Percentiles rank a stretch among this genome's conserved stretches.
These are phyloP conservation scores for Parapristionchus giblindavisi DNA, from an alignment of 2,888 invertebrate species.

Conservation along the genomic window DNA sequence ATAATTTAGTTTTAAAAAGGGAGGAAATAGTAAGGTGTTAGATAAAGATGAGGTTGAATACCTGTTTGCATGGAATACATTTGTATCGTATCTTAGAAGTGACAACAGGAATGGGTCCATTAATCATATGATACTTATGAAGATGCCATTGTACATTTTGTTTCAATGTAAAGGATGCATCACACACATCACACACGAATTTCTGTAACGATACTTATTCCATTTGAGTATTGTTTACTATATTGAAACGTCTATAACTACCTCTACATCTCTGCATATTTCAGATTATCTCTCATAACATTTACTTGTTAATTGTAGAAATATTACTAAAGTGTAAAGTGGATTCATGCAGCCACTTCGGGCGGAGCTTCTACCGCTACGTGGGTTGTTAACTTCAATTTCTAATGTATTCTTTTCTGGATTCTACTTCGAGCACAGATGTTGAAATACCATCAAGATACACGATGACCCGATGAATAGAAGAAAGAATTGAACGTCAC, in stretches of 20 bases:
- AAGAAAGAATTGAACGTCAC: no score
- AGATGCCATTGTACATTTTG: slow-evolving; percentile 45
- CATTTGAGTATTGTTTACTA: background rate
- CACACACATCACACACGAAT: slow-evolving; percentile 40
- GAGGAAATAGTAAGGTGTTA: no score
- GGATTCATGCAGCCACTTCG: background rate
- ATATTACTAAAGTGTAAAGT: background rate
- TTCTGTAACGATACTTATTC: slow-evolving; percentile 4
- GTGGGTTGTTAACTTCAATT: no score
- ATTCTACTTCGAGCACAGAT: no score
- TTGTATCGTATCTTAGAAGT: slow-evolving; percentile 21
- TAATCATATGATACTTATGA: slow-evolving; percentile 12
- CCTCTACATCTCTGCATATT: no score
- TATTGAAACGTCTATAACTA: background rate
- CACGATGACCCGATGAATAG: no score
- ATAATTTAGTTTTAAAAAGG: no score
- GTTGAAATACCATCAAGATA: no score
- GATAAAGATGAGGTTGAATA: no score
- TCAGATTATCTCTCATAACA: background rate
- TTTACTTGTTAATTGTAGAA: background rate
- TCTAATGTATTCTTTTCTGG: no score
- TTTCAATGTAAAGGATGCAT: slow-evolving; percentile 41
- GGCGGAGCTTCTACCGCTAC: no score
- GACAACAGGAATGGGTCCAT: background rate
- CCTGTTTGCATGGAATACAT: slow-evolving; percentile 19